Conservation (phyloP, 2,888 invertebrate genomes). For the Drosophila testacea region DNA sequence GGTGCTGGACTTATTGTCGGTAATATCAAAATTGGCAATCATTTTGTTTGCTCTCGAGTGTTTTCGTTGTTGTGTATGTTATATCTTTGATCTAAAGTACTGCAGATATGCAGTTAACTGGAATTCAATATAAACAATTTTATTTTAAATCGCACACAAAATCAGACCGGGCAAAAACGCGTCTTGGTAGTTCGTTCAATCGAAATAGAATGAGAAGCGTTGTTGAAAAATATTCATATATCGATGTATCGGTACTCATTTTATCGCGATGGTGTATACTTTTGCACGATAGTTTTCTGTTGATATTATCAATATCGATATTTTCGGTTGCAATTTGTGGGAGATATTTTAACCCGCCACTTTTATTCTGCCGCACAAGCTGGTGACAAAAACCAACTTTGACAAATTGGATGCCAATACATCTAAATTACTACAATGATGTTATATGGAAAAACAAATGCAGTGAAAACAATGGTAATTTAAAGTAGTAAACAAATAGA, state of each 20-base stretch:
- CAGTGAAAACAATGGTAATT: too few species aligned
- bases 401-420: too few species aligned
- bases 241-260: constrained; percentile 33
- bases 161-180: constrained; percentile 53
- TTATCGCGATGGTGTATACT: too few species aligned
- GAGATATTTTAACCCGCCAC: too few species aligned
- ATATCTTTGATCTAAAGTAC: constrained; percentile 10
- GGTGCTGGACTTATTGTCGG: constrained; percentile 88
- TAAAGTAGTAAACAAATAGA: too few species aligned
- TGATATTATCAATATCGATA: too few species aligned
- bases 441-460: too few species aligned
- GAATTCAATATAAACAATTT: constrained; percentile 22
- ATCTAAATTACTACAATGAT: too few species aligned
- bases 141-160: constrained; percentile 42
- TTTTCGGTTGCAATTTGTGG: too few species aligned
- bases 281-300: too few species aligned
- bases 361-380: too few species aligned
- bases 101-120: constrained; percentile 7
- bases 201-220: constrained; percentile 50
- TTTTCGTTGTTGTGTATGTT: constrained; percentile 24
- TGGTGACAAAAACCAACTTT: too few species aligned
- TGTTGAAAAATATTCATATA: constrained; percentile 9
- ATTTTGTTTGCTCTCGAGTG: constrained; percentile 57
- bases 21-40: constrained; percentile 81
- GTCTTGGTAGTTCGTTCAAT: constrained; percentile 47